phyloP scores from a whole-genome alignment of 2,797 vertebrate species.

The Tauraco hartlaubi region DNA sequence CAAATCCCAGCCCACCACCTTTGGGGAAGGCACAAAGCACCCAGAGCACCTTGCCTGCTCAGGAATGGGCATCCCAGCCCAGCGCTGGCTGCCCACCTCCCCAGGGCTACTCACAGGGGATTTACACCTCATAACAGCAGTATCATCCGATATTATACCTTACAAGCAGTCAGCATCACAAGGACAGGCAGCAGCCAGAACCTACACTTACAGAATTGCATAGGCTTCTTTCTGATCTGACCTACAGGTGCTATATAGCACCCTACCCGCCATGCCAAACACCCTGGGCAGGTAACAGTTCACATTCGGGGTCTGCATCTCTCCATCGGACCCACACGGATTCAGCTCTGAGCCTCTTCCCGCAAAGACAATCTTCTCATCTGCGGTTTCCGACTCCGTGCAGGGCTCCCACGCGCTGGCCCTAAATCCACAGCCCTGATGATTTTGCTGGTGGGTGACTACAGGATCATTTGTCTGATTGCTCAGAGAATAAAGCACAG shows the following conservation, averaged over 20 bases:
- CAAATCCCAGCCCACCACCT: background rate
- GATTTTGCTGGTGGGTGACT: background rate
- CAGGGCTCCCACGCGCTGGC: background rate
- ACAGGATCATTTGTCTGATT: background rate
- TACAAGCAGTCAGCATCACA: background rate
- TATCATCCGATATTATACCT: fast-evolving
- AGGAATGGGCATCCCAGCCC: background rate
- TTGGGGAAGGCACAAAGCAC: background rate
- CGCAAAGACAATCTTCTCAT: background rate
- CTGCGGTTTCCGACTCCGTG: background rate
- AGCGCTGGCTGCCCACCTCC: background rate
- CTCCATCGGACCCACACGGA: background rate
- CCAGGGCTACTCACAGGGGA: fast-evolving
- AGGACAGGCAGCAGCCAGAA: background rate
- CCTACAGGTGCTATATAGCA: background rate
- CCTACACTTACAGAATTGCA: fast-evolving
- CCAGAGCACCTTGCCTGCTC: fast-evolving
- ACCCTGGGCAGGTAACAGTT: fast-evolving
- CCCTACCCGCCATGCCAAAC: background rate
- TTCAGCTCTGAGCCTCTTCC: background rate
- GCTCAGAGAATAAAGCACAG: background rate
- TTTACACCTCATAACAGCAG: background rate
- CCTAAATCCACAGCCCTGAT: background rate
- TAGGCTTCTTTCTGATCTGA: background rate
- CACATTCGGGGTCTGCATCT: background rate